phyloP scores from a whole-genome alignment of 1,140 invertebrate species.

The Drosophila pandora region DNA sequence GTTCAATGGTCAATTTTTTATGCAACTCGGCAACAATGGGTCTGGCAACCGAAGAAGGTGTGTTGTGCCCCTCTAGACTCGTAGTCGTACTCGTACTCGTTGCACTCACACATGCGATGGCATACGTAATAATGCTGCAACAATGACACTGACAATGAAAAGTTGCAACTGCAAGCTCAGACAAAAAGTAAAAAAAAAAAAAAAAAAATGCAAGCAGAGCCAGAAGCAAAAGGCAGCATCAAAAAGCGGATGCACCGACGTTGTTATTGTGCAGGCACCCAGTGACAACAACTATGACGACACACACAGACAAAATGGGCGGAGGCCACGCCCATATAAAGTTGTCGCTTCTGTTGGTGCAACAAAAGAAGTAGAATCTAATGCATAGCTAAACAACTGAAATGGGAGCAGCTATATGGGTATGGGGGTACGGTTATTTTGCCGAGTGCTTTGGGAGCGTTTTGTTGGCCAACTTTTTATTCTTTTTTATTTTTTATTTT shows the following conservation, averaged over 20 bases:
- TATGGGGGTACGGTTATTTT: too few species aligned
- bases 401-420: constrained; percentile 30
- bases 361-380: constrained; percentile 59
- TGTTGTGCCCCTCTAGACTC: constrained; percentile 18
- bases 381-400: constrained; percentile 71
- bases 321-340: constrained; percentile 45
- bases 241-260: constrained; percentile 60
- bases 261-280: constrained; percentile 57
- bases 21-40: constrained; percentile 55
- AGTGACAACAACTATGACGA: constrained; percentile 62
- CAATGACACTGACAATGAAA: constrained; percentile 80
- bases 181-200: constrained; percentile 4
- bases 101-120: constrained; percentile 5
- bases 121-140: constrained; percentile 50
- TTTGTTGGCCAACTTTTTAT: constrained; percentile 40
- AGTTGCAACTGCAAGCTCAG: constrained; percentile 36
- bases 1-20: constrained; percentile 74
- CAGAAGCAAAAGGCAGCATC: constrained; percentile 32
- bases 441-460: constrained; percentile 8
- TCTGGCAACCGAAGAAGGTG: constrained; percentile 45
- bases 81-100: not conserved
- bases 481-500: constrained; percentile 11
- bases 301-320: constrained; percentile 42
- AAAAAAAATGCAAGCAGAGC: not conserved
- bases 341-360: constrained; percentile 21